Base-by-base conservation (phyloP, 2,797 vertebrate genomes). In the Enteromius afrohamiltoni region DNA sequence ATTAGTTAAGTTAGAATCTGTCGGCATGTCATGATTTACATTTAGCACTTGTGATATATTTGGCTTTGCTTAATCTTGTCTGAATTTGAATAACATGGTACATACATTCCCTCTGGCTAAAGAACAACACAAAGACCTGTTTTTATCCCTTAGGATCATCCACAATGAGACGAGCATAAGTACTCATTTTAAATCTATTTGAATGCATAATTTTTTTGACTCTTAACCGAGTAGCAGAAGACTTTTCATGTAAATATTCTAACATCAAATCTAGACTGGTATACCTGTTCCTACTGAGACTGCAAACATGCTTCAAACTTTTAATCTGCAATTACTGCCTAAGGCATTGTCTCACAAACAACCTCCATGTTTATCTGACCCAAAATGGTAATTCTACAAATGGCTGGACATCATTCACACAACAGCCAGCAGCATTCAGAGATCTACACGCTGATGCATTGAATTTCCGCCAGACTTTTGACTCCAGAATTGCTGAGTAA, bases 51-150 rank as follows among this genome's bases (percentile, higher is more conserved):
- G 47, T 79, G 37, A 79, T 51, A 79, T 62, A 79, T 76, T 60
- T 53, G 76, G 42, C 17, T 75, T 76, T 69, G 74, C 49, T n/a
- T 78, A 83, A 85, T 85, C 69, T 74, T 58, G 37, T 67, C 67
- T 85, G 78, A 68, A 76, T 53, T 83, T 73, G 51, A 70, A 75
- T 82, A 71, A 7, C 55, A 84, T 70, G 79, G 55, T 53, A 78
- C 82, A 82, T 31, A 77, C 70, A 79, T 79, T 60, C 42, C 68
- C 62, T 82, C 68, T 70, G 45, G 82, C 68, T 79, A 84, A 84
- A 86, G 65, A 70, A 84, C 69, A 82, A 79, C 23, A 64, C 69
- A 49, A 84, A 82, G 60, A 73, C 82, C 21, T 19, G 55, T 70
- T 79, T 78, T 83, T 82, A 79, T 31, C 26, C 51, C 13, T 60